Base-by-base conservation (phyloP, 2,888 invertebrate species). In the Geotrupes spiniger region DNA sequence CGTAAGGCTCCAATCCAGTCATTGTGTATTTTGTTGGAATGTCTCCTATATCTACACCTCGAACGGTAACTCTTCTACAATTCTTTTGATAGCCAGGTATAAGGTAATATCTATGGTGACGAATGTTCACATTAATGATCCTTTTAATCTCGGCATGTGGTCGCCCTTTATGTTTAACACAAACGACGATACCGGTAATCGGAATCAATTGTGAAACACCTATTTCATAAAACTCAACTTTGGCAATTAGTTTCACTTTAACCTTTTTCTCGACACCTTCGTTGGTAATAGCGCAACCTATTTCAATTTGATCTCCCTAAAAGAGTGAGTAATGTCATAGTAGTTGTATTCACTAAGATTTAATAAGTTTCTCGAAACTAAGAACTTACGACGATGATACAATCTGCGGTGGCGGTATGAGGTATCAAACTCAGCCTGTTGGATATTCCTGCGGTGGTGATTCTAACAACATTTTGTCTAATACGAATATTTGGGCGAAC, bases 191-290 rank as follows among this genome's bases (percentile, higher is more conserved):
- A 36, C 84, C 84, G 44, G 76, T 77, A 9, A 84, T 76, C 16
- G 81, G 78, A 52, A 79, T 75, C 17, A 81, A 70, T 64, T 82
- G 80, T 3, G 77, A 77, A 17, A 80, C 80, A 11, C 81, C 80
- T 43, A 80, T 80, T 64, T 83, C 83, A 60, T 81, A 84, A 79
- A 82, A 84, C 65, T 84, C 84, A 4, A 84, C 80, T 75, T 84
- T 84, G 66, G 82, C 82, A 28, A 81, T 76, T 25, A 82, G 78
- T 52, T 74, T 78, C 28, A 84, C 77, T 63, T 78, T 79, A 4
- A 82, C 79, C 62, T 76, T 77, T 73, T 84, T 84, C 60, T 82
- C 82, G 59, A 83, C 64, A 36, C 71, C 70, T 49, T 71, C 66
- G 49, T 67, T 65, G 33, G 64, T 65, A 38, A 71, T 57, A 56